These are phyloP conservation scores for Seriola aureovittata DNA, from an alignment of 2,113 vertebrate genomes.

Conservation along the genomic window DNA sequence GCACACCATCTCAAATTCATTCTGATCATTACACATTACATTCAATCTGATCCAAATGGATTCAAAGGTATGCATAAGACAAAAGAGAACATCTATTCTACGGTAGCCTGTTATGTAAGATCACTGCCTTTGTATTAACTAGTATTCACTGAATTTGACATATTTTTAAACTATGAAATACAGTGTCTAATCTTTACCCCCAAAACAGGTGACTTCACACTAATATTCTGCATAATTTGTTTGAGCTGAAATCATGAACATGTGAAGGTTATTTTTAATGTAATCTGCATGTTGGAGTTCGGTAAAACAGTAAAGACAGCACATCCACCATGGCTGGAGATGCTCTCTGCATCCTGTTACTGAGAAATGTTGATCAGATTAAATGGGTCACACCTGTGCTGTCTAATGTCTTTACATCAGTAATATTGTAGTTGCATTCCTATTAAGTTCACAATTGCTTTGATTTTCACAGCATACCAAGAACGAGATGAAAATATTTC, in stretches of 20 bases:
- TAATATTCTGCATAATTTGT: no score
- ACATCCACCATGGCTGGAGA: not conserved
- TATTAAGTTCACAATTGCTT: not conserved
- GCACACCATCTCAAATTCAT: not conserved
- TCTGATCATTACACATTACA: constrained; percentile 24
- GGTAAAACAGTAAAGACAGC: not conserved
- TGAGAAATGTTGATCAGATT: constrained; percentile 3
- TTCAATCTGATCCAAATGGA: not conserved
- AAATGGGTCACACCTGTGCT: not conserved
- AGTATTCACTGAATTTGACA: not conserved
- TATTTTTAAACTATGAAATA: not conserved
- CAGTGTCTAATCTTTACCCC: not conserved
- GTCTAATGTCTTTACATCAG: not conserved
- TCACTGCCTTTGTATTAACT: not conserved
- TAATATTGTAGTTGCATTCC: not conserved
- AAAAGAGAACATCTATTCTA: constrained; percentile 6
- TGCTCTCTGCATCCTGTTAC: not conserved
- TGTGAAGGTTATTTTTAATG: not conserved
- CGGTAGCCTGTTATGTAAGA: no score
- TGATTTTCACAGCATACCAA: not conserved
- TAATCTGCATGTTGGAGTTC: not conserved
- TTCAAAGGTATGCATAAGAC: constrained; percentile 5
- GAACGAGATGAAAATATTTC: not conserved
- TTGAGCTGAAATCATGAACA: not conserved
- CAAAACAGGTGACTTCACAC: not conserved